Conservation (phyloP, 30 jellyfish, hydroid and myxozoan genomes). For the Cassiopea andromeda region DNA sequence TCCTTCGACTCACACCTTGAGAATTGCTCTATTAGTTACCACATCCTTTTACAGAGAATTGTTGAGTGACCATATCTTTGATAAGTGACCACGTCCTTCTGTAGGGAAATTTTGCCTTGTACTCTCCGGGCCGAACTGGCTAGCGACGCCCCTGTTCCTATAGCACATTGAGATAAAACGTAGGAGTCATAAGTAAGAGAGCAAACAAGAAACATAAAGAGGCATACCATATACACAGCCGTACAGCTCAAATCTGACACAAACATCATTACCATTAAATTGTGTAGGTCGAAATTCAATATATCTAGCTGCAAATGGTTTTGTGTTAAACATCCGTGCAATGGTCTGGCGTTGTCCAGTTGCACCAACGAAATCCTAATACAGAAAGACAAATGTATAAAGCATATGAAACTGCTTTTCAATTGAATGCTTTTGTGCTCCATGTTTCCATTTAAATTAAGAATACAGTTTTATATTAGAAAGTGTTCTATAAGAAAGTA, state of each 20-base stretch:
- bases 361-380: conserved; percentile 41
- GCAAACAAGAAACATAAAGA: not conserved
- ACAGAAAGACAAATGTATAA: not conserved
- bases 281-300: conserved; percentile 50
- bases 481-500: too few species aligned
- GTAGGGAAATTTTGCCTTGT: too few species aligned
- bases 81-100: not conserved
- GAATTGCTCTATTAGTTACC: too few species aligned
- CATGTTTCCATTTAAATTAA: too few species aligned
- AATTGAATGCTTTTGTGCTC: too few species aligned
- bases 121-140: too few species aligned
- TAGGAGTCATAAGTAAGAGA: not conserved
- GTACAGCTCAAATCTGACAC: conserved; percentile 60
- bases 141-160: too few species aligned
- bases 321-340: conserved; percentile 6
- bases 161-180: not conserved
- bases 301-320: conserved; percentile 52
- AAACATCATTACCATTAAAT: conserved; percentile 19
- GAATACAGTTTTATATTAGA: too few species aligned
- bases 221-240: conserved; percentile 58
- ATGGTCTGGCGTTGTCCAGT: conserved; percentile 19
- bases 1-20: too few species aligned
- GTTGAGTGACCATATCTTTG: not conserved
- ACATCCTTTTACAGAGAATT: not conserved
- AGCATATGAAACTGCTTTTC: not conserved